Base-by-base conservation (phyloP, 2,888 invertebrate species). In the Ochropleura leucogaster region DNA sequence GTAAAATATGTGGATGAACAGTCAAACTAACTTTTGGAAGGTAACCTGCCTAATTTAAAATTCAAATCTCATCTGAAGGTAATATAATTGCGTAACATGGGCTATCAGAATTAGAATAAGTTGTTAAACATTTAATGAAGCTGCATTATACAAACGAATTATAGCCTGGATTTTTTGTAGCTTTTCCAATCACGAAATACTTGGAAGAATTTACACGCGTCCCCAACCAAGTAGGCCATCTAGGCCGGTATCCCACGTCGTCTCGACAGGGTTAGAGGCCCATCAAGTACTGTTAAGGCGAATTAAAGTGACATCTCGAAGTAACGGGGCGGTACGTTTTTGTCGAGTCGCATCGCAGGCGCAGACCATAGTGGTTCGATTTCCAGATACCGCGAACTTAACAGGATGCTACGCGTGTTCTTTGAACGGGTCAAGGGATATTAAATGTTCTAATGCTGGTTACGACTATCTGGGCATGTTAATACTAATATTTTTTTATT, bases 251-350 rank as follows among this genome's bases (percentile, higher is more conserved):
- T 87, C 87, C 85, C 88, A 86, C 86, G 86, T 83, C 84, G 86
- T 53, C 77, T 79, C 72, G 72, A 72, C 80, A 86, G 87, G 86
- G 85, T 87, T 87, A 88, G 86, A 89, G 84, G 86, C 90, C 89
- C 90, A 92, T 93, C 92, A 92, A 91, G 93, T 94, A 93, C 94
- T 92, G 93, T 94, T 94, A 94, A 87, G 86, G 90, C 84, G 92
- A 93, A 94, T 94, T 93, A 94, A 92, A 93, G 92, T 92, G 93
- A 93, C 94, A 92, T 93, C 90, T 89, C 89, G 86, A 80, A 84
- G 88, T 91, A 92, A 91, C 93, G 92, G 91, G 83, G 84, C 74
- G 78, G 79, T 78, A 82, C 78, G 89, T 90, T 89, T 90, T 89
- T 88, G 86, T 83, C 76, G 76, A 68, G 67, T 80, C 77, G 72